phyloP scores from a whole-genome alignment of 2,797 vertebrate genomes.

The Anolis apletophallus region DNA sequence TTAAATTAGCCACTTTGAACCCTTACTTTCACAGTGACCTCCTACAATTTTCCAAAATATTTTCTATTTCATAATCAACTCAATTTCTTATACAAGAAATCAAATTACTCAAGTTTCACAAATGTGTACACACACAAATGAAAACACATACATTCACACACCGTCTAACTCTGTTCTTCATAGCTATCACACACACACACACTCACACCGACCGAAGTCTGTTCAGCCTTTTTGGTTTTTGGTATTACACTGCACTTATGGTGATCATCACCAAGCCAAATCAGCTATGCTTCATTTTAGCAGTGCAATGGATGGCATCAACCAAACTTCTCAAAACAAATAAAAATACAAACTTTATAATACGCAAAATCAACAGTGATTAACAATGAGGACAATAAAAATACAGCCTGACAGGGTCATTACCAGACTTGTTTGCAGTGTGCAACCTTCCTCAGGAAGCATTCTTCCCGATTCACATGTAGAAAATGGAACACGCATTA shows the following conservation, averaged over 20 bases:
- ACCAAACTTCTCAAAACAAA: conserved; percentile 80
- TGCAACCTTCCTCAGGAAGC: conserved; percentile 75
- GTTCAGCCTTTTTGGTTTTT: conserved; percentile 78
- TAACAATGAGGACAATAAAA: conserved; percentile 47
- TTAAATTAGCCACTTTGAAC: conserved; percentile 73
- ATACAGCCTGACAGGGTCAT: conserved; percentile 79
- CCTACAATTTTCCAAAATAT: conserved; percentile 64
- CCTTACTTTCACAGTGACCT: conserved; percentile 67
- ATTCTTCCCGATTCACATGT: conserved; percentile 73
- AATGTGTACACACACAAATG: conserved; percentile 50
- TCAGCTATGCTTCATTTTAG: conserved; percentile 78
- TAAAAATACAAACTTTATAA: conserved; percentile 65
- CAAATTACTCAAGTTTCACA: conserved; percentile 73
- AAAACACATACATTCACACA: neutral
- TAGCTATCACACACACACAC: conserved; percentile 40
- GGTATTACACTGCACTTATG: conserved; percentile 77
- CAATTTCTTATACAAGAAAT: conserved; percentile 66
- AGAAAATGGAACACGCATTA: conserved; percentile 74
- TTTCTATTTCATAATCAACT: conserved; percentile 67
- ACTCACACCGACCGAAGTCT: conserved; percentile 70
- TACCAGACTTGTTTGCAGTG: conserved; percentile 82
- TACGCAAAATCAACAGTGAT: conserved; percentile 62
- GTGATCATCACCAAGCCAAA: conserved; percentile 74
- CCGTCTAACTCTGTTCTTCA: conserved; percentile 65
- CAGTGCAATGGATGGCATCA: conserved; percentile 79